Evolutionary conservation across 2,888 invertebrate genomes (phyloP).

Genomic region (Malachius bipustulatus): DNA sequence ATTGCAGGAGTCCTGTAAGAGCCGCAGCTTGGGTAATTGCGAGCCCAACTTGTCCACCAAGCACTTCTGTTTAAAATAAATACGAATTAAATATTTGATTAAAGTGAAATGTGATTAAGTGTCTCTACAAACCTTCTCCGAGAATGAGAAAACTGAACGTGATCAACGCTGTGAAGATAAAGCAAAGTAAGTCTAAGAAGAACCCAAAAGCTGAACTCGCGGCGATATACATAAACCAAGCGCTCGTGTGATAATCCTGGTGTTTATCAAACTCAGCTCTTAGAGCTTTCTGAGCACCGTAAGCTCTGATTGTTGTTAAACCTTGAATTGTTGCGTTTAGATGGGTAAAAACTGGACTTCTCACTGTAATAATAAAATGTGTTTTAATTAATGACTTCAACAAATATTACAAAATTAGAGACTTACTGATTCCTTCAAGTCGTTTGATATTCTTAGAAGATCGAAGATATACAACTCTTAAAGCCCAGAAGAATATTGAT

Average conservation of each 20-base stretch:
- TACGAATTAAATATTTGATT: slow-evolving; percentile 3
- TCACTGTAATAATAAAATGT: slow-evolving; percentile 41
- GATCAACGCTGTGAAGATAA: slow-evolving; percentile 50
- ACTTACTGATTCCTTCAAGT: slow-evolving; percentile 54
- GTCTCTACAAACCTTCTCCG: slow-evolving; percentile 27
- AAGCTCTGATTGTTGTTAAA: slow-evolving; percentile 68
- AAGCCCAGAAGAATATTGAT: slow-evolving; percentile 46
- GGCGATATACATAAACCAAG: slow-evolving; percentile 54
- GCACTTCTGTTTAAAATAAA: slow-evolving; percentile 21
- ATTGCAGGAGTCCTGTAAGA: slow-evolving; percentile 51
- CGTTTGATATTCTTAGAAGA: slow-evolving; percentile 61
- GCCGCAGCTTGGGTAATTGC: slow-evolving; percentile 54
- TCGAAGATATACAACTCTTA: slow-evolving; percentile 52
- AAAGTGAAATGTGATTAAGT: too few species aligned
- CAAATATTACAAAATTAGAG: background rate
- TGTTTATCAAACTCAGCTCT: slow-evolving; percentile 41
- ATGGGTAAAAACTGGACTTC: slow-evolving; percentile 76
- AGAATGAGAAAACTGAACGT: slow-evolving; percentile 52
- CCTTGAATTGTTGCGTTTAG: slow-evolving; percentile 69
- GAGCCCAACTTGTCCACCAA: slow-evolving; percentile 49
- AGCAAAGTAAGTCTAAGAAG: slow-evolving; percentile 51
- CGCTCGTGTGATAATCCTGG: slow-evolving; percentile 53
- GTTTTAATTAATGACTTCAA: slow-evolving; percentile 4
- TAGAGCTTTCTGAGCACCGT: slow-evolving; percentile 54
- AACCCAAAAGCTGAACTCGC: slow-evolving; percentile 55